Evolutionary conservation across 2,797 vertebrate species (phyloP).

Genomic region (Sebastes matsubarae): DNA sequence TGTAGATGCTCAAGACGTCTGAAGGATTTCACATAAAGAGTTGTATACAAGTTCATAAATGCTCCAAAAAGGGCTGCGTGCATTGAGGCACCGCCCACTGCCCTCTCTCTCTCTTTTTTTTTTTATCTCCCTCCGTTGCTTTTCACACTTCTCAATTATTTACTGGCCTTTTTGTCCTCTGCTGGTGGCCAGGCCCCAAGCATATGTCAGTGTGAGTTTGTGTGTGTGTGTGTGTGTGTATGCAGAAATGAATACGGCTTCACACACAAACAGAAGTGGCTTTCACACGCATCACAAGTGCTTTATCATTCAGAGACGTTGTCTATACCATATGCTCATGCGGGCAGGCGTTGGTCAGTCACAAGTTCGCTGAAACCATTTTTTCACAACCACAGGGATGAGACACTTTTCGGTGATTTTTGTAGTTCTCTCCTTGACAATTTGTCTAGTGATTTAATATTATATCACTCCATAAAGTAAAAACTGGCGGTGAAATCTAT

Average conservation of each 20-base stretch:
- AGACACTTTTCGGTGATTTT: neutral
- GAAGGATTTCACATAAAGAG: neutral
- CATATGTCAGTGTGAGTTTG: conserved; percentile 47
- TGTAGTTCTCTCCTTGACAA: neutral
- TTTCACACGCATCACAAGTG: conserved; percentile 21
- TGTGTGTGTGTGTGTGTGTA: conserved; percentile 27
- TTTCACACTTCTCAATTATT: conserved; percentile 75
- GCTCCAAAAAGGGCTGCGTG: neutral
- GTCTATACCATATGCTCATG: conserved; percentile 26
- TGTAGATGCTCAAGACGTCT: neutral
- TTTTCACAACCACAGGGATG: neutral
- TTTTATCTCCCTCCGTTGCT: conserved; percentile 29
- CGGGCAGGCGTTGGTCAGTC: conserved; percentile 25
- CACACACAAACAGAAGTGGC: conserved; percentile 36
- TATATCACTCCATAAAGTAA: neutral
- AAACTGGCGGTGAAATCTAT: neutral
- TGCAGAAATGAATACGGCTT: conserved; percentile 40
- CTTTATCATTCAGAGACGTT: conserved; percentile 34
- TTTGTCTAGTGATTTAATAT: neutral
- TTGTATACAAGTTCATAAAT: neutral
- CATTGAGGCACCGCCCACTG: neutral
- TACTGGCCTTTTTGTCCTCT: conserved; percentile 66
- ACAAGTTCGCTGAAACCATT: neutral
- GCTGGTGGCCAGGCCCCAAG: conserved; percentile 45
- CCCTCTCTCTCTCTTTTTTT: neutral